phyloP scores from a whole-genome alignment of 2,113 vertebrate species.

The Alethe diademata region DNA sequence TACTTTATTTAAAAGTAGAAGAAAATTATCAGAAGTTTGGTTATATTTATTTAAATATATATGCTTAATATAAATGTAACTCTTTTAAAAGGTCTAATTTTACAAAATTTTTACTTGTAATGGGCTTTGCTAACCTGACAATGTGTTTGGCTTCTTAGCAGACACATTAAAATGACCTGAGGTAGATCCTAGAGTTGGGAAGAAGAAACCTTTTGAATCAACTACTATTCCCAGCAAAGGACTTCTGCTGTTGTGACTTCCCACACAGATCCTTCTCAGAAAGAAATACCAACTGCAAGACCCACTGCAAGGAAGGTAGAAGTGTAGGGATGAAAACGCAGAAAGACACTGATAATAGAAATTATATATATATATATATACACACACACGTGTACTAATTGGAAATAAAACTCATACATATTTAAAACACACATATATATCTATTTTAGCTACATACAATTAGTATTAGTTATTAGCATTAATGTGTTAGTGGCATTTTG shows the following conservation, averaged over 20 bases:
- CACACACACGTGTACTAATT: rapidly evolving
- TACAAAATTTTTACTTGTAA: not conserved
- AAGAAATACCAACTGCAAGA: not conserved
- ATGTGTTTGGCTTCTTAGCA: not conserved
- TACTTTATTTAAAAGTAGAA: not conserved
- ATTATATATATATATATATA: not conserved
- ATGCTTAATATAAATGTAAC: not conserved
- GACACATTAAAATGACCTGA: not conserved
- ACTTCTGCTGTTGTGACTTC: not conserved
- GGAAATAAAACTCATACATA: not conserved
- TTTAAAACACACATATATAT: not conserved
- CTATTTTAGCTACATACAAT: not conserved
- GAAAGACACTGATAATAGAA: not conserved
- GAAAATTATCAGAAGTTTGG: not conserved
- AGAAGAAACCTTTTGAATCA: not conserved
- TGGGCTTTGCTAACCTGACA: not conserved
- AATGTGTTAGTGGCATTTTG: rapidly evolving
- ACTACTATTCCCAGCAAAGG: rapidly evolving
- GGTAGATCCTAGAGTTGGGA: not conserved
- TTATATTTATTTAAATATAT: not conserved
- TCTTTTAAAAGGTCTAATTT: not conserved
- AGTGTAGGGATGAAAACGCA: not conserved
- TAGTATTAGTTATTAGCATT: not conserved
- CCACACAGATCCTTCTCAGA: not conserved
- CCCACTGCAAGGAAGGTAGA: too few species aligned